These are phyloP conservation scores for Microctonus brassicae DNA, from an alignment of 2,888 invertebrate genomes.

Conservation along the genomic window DNA sequence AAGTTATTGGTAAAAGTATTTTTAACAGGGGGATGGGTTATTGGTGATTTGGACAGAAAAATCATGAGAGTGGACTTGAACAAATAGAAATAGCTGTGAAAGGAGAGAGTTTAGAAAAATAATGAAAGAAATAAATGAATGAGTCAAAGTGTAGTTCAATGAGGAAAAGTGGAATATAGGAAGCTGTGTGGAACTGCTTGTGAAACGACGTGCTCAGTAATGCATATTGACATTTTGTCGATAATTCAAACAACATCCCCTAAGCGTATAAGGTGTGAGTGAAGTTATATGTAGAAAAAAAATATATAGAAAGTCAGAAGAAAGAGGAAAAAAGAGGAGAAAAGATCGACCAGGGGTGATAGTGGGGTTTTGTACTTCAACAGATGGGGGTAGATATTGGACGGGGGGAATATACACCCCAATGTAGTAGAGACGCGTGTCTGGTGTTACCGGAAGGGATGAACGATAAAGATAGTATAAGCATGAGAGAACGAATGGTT, in stretches of 20 bases:
- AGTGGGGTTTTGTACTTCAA: no score
- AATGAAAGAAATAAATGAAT: not conserved
- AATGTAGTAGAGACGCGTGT: slow-evolving; percentile 9
- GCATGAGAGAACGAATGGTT: slow-evolving; percentile 17
- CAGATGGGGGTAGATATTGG: slow-evolving; percentile 1
- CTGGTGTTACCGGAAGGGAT: not conserved
- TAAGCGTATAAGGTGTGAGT: not conserved
- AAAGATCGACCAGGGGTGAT: no score
- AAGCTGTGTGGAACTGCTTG: slow-evolving; percentile 27
- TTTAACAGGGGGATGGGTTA: not conserved
- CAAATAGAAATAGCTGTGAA: not conserved
- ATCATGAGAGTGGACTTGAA: slow-evolving; percentile 18
- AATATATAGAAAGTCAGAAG: not conserved
- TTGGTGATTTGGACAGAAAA: slow-evolving; percentile 14
- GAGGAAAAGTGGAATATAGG: slow-evolving; percentile 26
- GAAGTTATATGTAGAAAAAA: slow-evolving; percentile 8
- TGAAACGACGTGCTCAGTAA: slow-evolving; percentile 52
- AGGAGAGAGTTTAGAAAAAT: not conserved
- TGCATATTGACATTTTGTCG: slow-evolving; percentile 65
- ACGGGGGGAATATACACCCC: slow-evolving; percentile 22
- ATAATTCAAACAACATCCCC: slow-evolving; percentile 59
- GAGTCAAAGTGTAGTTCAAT: slow-evolving; percentile 38
- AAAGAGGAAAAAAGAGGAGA: no score
- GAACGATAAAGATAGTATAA: slow-evolving; percentile 23
- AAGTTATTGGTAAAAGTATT: not conserved